Evolutionary conservation across 2,113 vertebrate genomes (phyloP), one percentile per base, ranked within the genome.

Genomic region (Chaetodon auriga): DNA sequence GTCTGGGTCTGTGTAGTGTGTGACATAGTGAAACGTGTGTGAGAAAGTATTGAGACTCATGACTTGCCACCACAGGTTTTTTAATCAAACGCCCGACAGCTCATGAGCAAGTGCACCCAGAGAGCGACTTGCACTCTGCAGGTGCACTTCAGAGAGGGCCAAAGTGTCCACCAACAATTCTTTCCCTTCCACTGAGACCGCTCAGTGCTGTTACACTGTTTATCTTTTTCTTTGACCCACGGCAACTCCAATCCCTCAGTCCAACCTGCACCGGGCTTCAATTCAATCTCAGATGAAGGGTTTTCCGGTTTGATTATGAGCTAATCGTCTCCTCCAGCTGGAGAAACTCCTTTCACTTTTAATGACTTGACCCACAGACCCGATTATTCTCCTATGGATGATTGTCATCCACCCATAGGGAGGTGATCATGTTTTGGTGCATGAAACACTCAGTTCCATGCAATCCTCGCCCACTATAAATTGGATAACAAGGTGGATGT

Each of bases 61-160:
- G 73, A 83, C 88, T 75, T 14, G 43, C 80, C 75, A 41, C 36
- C 16, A 25, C 71, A 60, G 66, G 43, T 80, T 80, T 86, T 87
- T 78, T 53, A 89, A 86, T 75, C 71, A 8, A 54, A 79, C 19
- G 7, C 58, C 46, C 30, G 5, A 77, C 14, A 10, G 9, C 49
- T 78, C 18, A 55, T 53, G 25, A 76, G 30, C 5, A 8, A 54
- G 82, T 78, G 75, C 78, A 54, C 86, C 70, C 61, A 46, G 91
- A 83, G 90, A 76, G 93, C 92, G 90, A 64, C 93, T 93, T 87
- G 93, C 92, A 36, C 87, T 93, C 91, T 90, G 88, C 43, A 4
- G 66, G 68, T 61, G 69, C 65, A 51, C 82, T 68, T 46, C 16
- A 74, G 21, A 60, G n/a, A 64, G 64, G 80, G 60, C 61, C 74